phyloP scores from a whole-genome alignment of 2,888 invertebrate genomes.

The Trachelus troglodyta region DNA sequence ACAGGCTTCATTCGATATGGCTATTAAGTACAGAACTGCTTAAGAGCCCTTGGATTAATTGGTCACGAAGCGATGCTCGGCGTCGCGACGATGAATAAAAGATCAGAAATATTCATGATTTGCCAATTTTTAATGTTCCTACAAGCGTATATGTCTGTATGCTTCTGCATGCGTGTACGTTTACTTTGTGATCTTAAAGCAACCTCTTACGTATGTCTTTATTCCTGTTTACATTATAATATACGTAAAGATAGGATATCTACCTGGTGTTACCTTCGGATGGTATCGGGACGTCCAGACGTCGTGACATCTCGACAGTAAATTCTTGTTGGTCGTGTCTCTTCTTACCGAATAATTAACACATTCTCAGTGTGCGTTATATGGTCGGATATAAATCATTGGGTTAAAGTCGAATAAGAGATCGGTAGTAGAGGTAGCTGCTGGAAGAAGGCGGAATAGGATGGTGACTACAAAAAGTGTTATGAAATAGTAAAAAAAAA shows the following conservation, averaged over 20 bases:
- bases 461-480: too few species aligned
- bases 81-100: conserved; percentile 19
- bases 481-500: too few species aligned
- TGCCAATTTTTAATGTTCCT: conserved; percentile 16
- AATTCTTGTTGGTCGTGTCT: conserved; percentile 12
- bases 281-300: background rate
- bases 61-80: conserved; percentile 9
- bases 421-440: too few species aligned
- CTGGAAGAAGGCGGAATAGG: too few species aligned
- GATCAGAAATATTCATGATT: conserved; percentile 23
- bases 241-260: too few species aligned
- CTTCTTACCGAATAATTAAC: conserved; percentile 24
- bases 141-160: background rate
- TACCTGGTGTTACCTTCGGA: too few species aligned
- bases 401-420: too few species aligned
- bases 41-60: conserved; percentile 19
- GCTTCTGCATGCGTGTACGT: too few species aligned
- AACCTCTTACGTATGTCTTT: too few species aligned
- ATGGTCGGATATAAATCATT: conserved; percentile 12
- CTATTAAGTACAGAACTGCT: conserved; percentile 12
- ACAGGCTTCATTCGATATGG: too few species aligned
- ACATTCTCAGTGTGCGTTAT: conserved; percentile 10
- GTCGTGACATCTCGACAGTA: conserved; percentile 1
- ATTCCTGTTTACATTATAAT: too few species aligned
- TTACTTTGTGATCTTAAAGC: too few species aligned